phyloP scores from a whole-genome alignment of 2,888 invertebrate species.

The Sussaba pulchella region DNA sequence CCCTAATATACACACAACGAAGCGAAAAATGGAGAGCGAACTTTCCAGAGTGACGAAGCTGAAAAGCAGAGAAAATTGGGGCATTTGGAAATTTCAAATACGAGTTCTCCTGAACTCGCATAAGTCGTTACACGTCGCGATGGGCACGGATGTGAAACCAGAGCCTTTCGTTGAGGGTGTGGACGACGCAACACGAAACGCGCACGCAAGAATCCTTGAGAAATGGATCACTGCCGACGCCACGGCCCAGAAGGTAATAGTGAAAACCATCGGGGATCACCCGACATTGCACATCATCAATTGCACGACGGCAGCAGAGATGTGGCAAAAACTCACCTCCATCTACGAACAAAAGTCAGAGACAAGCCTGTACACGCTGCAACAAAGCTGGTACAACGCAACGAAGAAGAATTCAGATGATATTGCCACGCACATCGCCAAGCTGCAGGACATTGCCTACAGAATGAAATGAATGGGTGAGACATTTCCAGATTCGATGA shows the following conservation, averaged over 20 bases:
- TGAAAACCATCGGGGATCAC: conserved; percentile 66
- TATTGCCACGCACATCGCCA: conserved; percentile 68
- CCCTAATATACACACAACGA: conserved; percentile 10
- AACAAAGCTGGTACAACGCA: conserved; percentile 68
- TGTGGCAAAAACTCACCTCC: conserved; percentile 73
- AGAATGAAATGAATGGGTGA: conserved; percentile 63
- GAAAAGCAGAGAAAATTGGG: conserved; percentile 63
- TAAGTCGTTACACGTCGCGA: conserved; percentile 6
- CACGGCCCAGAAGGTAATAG: conserved; percentile 72
- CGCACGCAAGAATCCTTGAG: conserved; percentile 12
- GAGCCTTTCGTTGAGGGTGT: neutral
- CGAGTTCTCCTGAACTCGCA: conserved; percentile 50
- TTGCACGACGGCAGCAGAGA: conserved; percentile 71
- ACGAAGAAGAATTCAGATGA: conserved; percentile 62
- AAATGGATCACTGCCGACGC: conserved; percentile 67
- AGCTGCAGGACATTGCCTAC: conserved; percentile 67
- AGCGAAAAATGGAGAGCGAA: conserved; percentile 45
- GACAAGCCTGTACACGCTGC: conserved; percentile 69
- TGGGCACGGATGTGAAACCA: conserved; percentile 16
- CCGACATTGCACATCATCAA: conserved; percentile 71
- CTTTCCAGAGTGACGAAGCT: conserved; percentile 42
- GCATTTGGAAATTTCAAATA: conserved; percentile 65
- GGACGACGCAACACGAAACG: conserved; percentile 8
- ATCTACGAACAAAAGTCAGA: conserved; percentile 75
- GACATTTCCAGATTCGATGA: conserved; percentile 65